Evolutionary conservation across 1,140 invertebrate species (phyloP).

Genomic region (Lamellibrachia luymesi): DNA sequence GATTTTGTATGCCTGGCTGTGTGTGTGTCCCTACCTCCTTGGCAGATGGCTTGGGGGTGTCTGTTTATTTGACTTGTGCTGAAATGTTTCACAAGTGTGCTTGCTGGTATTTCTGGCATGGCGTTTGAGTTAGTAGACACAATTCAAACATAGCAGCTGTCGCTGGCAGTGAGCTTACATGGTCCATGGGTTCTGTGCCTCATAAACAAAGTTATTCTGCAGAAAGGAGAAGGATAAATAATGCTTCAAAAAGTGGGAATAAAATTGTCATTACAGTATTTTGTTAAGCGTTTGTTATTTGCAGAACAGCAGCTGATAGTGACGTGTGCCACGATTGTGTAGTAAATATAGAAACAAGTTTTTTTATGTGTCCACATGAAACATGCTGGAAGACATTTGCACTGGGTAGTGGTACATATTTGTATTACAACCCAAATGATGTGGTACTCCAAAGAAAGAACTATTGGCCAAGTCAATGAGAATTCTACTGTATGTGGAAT

Average conservation of each 20-base stretch:
- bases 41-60: background rate
- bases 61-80: slow-evolving; percentile 1
- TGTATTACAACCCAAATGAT: background rate
- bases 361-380: background rate
- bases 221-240: background rate
- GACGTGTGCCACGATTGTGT: background rate
- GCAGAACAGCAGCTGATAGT: background rate
- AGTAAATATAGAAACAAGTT: background rate
- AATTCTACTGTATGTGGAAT: background rate
- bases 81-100: background rate
- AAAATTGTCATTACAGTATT: background rate
- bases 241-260: background rate
- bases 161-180: background rate
- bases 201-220: background rate
- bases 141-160: background rate
- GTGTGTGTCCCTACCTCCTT: background rate
- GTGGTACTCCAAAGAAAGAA: background rate
- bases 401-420: background rate
- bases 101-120: background rate
- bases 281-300: background rate
- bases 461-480: background rate
- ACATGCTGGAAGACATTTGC: background rate
- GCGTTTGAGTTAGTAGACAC: background rate
- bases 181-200: background rate
- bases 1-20: no score